Conservation (phyloP, 2,113 vertebrate species). For the Axis porcinus region DNA sequence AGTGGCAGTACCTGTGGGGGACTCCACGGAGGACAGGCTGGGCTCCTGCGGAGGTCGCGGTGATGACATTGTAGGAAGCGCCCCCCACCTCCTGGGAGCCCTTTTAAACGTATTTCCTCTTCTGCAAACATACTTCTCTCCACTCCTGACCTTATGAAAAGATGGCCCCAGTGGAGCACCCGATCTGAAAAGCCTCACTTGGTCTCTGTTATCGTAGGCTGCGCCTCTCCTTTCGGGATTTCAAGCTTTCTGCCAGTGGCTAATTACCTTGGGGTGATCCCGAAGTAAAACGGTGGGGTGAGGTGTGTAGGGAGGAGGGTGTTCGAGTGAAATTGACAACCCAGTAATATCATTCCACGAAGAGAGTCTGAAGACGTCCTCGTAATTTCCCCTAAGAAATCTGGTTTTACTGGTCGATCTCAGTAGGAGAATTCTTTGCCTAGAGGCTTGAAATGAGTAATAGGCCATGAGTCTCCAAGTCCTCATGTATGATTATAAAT, state of each 20-base stretch:
- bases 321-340: slow-evolving; percentile 61
- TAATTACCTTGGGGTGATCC: slow-evolving; percentile 66
- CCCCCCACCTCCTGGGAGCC: neutral
- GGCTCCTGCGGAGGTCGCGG: neutral
- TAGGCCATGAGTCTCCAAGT: slow-evolving; percentile 74
- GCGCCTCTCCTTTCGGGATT: neutral
- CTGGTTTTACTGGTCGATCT: slow-evolving; percentile 83
- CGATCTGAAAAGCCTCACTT: neutral
- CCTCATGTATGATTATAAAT: slow-evolving; percentile 77
- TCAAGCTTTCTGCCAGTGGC: slow-evolving; percentile 51
- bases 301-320: neutral
- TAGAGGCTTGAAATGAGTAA: slow-evolving; percentile 79
- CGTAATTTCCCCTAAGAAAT: slow-evolving; percentile 84
- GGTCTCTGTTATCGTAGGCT: neutral
- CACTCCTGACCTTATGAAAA: neutral
- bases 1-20: neutral
- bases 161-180: neutral
- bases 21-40: neutral
- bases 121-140: neutral
- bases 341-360: slow-evolving; percentile 69
- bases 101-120: neutral
- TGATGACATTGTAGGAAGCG: neutral
- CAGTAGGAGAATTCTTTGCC: slow-evolving; percentile 83
- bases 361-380: slow-evolving; percentile 75
- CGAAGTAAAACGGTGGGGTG: neutral